Evolutionary conservation across 2,888 invertebrate genomes (phyloP).

Genomic region (Pollenia griseotomentosa): DNA sequence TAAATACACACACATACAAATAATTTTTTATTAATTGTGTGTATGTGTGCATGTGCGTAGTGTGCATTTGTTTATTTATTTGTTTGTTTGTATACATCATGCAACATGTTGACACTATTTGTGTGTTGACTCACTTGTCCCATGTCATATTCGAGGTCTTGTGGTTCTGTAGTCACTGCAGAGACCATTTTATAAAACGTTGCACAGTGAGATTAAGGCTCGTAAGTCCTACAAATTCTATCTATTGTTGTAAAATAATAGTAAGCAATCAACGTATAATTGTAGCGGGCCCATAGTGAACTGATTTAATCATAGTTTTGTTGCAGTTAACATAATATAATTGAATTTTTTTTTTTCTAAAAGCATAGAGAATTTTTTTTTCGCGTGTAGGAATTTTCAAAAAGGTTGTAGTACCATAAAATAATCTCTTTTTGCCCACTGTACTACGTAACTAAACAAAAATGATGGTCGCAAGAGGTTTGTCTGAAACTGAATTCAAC

Average conservation of each 20-base stretch:
- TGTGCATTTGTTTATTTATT: conserved; percentile 48
- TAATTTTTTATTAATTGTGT: conserved; percentile 2
- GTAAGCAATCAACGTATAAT: too few species aligned
- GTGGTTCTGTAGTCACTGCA: conserved; percentile 61
- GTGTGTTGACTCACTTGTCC: conserved; percentile 62
- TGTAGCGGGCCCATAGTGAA: too few species aligned
- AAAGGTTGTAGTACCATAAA: too few species aligned
- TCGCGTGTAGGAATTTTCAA: too few species aligned
- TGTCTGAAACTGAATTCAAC: conserved; percentile 3
- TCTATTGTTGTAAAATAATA: too few species aligned
- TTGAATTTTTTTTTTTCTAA: too few species aligned
- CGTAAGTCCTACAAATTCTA: not conserved
- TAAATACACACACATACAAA: conserved; percentile 23
- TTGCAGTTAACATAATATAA: too few species aligned
- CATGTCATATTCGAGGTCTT: conserved; percentile 59
- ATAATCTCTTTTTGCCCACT: too few species aligned
- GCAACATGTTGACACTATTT: conserved; percentile 65
- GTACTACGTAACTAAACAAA: not conserved
- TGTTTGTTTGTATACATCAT: conserved; percentile 48
- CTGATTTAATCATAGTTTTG: too few species aligned
- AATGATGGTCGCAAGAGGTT: not conserved
- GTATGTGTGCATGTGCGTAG: not conserved
- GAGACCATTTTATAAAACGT: not conserved
- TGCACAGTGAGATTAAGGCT: conserved; percentile 9
- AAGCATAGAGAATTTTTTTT: too few species aligned